phyloP scores from a whole-genome alignment of 2,797 vertebrate genomes.

The Sebastes trivittatus region DNA sequence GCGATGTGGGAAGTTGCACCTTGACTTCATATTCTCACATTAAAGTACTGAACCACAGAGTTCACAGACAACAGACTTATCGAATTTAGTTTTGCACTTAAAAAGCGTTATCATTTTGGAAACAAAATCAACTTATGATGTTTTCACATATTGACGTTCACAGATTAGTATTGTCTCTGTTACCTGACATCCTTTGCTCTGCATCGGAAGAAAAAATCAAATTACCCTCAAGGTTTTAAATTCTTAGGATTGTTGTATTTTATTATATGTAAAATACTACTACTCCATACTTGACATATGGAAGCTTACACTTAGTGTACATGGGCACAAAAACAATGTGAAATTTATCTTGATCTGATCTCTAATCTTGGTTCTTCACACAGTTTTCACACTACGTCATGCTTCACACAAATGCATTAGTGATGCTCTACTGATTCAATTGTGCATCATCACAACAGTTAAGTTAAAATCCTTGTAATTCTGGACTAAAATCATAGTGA shows the following conservation, averaged over 20 bases:
- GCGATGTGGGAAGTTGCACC: neutral
- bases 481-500: neutral
- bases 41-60: neutral
- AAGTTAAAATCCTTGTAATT: neutral
- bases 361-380: neutral
- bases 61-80: neutral
- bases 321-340: neutral
- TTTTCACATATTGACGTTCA: neutral
- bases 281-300: too few species aligned
- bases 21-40: neutral
- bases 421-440: neutral
- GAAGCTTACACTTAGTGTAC: neutral
- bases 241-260: neutral
- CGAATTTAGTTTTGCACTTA: neutral
- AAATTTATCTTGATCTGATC: neutral
- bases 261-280: neutral
- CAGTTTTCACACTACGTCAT: neutral
- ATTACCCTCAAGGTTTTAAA: slow-evolving; percentile 11
- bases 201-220: neutral
- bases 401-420: neutral
- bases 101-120: neutral
- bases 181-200: neutral
- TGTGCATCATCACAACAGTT: neutral
- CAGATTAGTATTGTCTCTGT: neutral
- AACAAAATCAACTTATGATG: neutral